Evolutionary conservation across 2,888 invertebrate species (phyloP).

Genomic region (Euspilapteryx auroguttella): DNA sequence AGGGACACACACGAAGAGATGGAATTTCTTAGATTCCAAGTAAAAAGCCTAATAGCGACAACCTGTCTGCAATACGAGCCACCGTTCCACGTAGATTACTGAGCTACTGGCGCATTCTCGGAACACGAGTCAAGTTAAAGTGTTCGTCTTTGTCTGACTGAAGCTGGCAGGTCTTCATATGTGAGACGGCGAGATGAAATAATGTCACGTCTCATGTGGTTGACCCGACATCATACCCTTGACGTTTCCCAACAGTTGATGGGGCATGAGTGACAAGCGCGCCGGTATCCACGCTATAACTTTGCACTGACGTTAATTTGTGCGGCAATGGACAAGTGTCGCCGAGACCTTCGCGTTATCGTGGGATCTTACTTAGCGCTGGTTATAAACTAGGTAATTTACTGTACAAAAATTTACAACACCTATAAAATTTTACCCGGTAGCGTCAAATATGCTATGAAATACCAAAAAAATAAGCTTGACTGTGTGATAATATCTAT

Average conservation of each 20-base stretch:
- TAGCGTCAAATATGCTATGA: too few relatives aligned
- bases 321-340: constrained; percentile 34
- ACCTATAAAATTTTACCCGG: constrained; percentile 43
- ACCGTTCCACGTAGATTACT: constrained; percentile 40
- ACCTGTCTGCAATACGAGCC: constrained; percentile 48
- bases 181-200: constrained; percentile 47
- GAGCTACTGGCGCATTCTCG: constrained; percentile 29
- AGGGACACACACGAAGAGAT: constrained; percentile 49
- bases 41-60: constrained; percentile 56
- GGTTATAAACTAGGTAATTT: constrained; percentile 34
- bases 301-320: constrained; percentile 52
- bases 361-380: constrained; percentile 34
- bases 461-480: too few relatives aligned
- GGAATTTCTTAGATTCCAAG: constrained; percentile 38
- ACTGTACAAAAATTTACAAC: constrained; percentile 34
- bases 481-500: too few relatives aligned
- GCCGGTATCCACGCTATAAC: constrained; percentile 37
- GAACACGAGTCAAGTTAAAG: constrained; percentile 20
- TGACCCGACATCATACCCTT: constrained; percentile 53
- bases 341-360: constrained; percentile 34
- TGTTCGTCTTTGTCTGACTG: constrained; percentile 45
- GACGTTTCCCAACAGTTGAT: constrained; percentile 55
- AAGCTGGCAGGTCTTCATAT: constrained; percentile 29
- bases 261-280: constrained; percentile 57
- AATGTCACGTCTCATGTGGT: constrained; percentile 49